A percentile compares a stretch with the other conserved stretches of the same genome.
These are phyloP conservation scores for Prosapia bicincta DNA, from an alignment of 2,888 invertebrate species.

Conservation along the genomic window DNA sequence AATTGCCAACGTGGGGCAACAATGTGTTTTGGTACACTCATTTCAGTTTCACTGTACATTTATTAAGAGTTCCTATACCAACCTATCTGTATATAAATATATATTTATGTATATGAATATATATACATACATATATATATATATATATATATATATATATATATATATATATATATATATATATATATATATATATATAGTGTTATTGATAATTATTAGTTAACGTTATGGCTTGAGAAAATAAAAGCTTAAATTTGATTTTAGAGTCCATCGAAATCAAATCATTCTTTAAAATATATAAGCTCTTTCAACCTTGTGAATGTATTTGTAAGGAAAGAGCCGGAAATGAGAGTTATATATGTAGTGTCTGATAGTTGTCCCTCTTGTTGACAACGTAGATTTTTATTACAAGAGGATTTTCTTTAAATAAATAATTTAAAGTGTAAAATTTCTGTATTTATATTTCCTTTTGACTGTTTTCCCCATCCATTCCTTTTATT, in stretches of 20 bases:
- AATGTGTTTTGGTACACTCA: not conserved
- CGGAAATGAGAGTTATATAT: not conserved
- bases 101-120: not conserved
- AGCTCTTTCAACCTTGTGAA: not conserved
- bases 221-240: not conserved
- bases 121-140: constrained; percentile 14
- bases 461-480: no score
- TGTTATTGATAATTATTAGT: constrained; percentile 15
- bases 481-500: no score
- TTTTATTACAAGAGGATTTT: constrained; percentile 2
- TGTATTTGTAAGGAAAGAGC: not conserved
- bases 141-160: not conserved
- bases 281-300: not conserved
- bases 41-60: not conserved
- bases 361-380: not conserved
- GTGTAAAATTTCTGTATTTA: no score
- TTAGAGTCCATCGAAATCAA: constrained; percentile 14
- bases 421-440: not conserved
- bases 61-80: not conserved
- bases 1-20: not conserved
- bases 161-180: not conserved
- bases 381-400: not conserved
- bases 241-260: constrained; percentile 13
- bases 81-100: not conserved
- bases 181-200: constrained; percentile 16